Evolutionary conservation across 2,888 invertebrate genomes (phyloP), one percentile per base, ranked within the genome.

Genomic region (Elegia similella): DNA sequence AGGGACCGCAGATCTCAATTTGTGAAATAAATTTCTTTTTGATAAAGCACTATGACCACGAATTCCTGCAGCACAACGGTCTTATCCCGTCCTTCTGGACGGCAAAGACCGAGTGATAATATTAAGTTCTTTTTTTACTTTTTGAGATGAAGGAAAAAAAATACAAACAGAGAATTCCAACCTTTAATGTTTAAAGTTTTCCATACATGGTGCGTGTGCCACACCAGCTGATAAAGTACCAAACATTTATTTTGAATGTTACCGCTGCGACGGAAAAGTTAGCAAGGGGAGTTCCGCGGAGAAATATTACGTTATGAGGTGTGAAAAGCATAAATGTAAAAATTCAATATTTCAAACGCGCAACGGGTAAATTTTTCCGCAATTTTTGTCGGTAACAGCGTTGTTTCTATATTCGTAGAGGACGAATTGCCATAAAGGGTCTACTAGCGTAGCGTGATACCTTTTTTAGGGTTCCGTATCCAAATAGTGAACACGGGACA

Each of bases 251-350:
- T 90, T 84, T 83, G 84, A 86, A 86, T 86, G 88, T 87, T 85
- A 76, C 81, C 72, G 72, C 78, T 86, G 87, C 86, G 85, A 84
- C 82, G 78, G 85, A 85, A 86, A 88, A 85, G 82, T 86, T 86
- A 75, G 76, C 69, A 69, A 72, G 77, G 77, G 81, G 78, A 84
- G 80, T 77, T 73, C 75, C 79, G 69, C 76, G 69, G 80, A 87
- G 86, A 90, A 87, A 88, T 89, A 90, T 90, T 89, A 88, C 88
- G 88, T 88, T 89, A 90, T 91, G 91, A 90, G 89, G 89, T 90
- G 91, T 90, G 80, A 90, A 90, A 86, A 80, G 83, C 86, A 90
- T 90, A 88, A 89, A 90, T 89, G 89, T 90, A 89, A 89, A 89
- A 88, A 88, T 87, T 89, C 88, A 88, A 91, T 89, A 88, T 89